These are phyloP conservation scores for Pangasius larnaudii DNA, from an alignment of 2,797 vertebrate species.

Conservation along the genomic window DNA sequence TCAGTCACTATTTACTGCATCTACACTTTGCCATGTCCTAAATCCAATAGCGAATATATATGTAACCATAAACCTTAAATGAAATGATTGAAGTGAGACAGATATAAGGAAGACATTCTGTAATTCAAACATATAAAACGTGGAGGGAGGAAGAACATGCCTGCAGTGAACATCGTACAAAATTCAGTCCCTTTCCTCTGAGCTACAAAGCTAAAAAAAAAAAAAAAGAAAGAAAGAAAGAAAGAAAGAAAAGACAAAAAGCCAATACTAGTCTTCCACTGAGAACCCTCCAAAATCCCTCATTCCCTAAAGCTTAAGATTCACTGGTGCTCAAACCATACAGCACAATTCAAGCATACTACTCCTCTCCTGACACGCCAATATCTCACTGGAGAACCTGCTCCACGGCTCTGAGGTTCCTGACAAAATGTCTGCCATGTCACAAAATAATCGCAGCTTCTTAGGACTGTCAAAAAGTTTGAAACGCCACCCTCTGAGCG, in stretches of 20 bases:
- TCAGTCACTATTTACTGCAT: conserved; percentile 1
- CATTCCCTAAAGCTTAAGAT: conserved; percentile 28
- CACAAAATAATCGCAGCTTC: conserved; percentile 34
- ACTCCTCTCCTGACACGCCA: conserved; percentile 21
- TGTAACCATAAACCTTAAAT: neutral
- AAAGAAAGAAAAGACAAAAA: neutral
- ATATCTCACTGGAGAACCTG: conserved; percentile 10
- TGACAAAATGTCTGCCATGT: conserved; percentile 47
- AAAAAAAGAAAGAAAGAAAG: neutral
- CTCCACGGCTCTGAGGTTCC: neutral
- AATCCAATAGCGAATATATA: neutral
- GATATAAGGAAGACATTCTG: neutral
- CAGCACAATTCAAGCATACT: conserved; percentile 5
- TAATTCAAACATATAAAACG: neutral
- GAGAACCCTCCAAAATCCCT: conserved; percentile 5
- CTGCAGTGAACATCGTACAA: neutral
- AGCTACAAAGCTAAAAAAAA: neutral
- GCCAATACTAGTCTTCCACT: neutral
- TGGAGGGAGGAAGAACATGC: neutral
- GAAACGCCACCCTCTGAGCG: conserved; percentile 8
- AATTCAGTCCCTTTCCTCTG: neutral
- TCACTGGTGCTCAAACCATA: conserved; percentile 30
- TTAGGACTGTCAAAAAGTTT: conserved; percentile 15
- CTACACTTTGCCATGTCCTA: neutral
- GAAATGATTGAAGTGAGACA: neutral